A percentile compares a stretch with the other conserved stretches of the same genome.
Evolutionary conservation across 2,113 vertebrate species (phyloP).

Genomic region (Pholis gunnellus): DNA sequence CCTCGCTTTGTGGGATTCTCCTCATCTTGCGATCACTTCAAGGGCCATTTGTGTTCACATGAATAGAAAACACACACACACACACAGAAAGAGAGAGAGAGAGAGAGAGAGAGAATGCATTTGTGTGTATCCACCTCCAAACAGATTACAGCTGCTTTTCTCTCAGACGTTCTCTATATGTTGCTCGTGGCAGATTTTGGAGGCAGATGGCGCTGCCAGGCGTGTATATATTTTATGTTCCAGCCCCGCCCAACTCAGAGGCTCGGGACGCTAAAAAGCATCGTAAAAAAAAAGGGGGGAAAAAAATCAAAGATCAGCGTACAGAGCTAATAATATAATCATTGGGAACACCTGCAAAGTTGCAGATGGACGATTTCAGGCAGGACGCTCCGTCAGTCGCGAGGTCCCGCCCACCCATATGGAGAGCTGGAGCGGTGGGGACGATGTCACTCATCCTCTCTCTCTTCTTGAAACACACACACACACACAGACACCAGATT

Average conservation of each 20-base stretch:
- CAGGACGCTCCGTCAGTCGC: constrained; percentile 88
- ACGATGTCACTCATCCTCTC: constrained; percentile 52
- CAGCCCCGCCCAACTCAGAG: constrained; percentile 74
- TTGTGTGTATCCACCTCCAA: not conserved
- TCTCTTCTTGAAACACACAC: constrained; percentile 2
- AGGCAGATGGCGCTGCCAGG: constrained; percentile 93
- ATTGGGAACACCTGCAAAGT: constrained; percentile 98
- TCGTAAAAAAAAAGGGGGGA: constrained; percentile 24
- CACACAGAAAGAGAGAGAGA: constrained; percentile 34
- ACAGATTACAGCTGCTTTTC: constrained; percentile 23
- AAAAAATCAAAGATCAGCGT: constrained; percentile 94
- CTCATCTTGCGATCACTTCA: not conserved
- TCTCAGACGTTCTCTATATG: constrained; percentile 15
- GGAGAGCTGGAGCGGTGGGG: constrained; percentile 78
- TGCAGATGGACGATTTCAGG: constrained; percentile 98
- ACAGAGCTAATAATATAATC: constrained; percentile 99
- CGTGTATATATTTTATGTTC: constrained; percentile 86
- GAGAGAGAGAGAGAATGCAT: not conserved
- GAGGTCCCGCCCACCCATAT: constrained; percentile 95
- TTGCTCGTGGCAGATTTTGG: constrained; percentile 57
- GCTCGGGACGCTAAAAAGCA: constrained; percentile 87
- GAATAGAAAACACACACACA: not conserved
- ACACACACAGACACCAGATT: not conserved
- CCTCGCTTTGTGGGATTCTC: not conserved
- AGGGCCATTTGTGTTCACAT: not conserved